Evolutionary conservation across 2,113 vertebrate genomes (phyloP).

Genomic region (Acinonyx jubatus): DNA sequence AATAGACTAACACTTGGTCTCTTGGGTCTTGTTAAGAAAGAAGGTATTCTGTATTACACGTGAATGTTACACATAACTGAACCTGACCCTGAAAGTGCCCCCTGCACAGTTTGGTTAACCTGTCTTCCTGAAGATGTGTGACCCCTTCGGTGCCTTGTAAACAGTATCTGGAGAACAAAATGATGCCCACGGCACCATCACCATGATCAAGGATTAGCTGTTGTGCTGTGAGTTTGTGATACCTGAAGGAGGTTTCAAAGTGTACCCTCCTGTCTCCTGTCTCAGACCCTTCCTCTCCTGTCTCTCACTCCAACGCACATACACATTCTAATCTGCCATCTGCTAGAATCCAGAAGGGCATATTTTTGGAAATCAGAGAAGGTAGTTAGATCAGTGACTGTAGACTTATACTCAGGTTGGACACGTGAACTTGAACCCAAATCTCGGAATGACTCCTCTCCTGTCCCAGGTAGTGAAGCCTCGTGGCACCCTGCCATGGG

Average conservation of each 20-base stretch:
- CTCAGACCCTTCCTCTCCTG: neutral
- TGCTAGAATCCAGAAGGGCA: neutral
- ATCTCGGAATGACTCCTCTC: neutral
- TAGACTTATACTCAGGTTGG: neutral
- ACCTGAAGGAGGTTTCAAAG: fast-evolving
- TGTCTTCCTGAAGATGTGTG: neutral
- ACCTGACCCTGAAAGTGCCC: neutral
- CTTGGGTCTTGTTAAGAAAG: neutral
- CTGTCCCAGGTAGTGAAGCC: neutral
- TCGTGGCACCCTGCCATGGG: neutral
- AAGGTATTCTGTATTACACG: neutral
- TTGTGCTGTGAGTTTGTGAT: too few relatives aligned
- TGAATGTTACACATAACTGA: neutral
- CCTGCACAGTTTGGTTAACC: neutral
- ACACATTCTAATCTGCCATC: neutral
- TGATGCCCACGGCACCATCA: fast-evolving
- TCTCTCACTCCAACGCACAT: neutral
- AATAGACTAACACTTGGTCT: neutral
- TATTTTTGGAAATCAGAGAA: neutral
- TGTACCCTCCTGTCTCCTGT: neutral
- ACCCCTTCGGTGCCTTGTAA: neutral
- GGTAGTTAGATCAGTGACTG: neutral
- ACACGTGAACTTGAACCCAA: neutral
- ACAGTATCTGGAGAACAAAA: neutral
- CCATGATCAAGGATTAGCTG: fast-evolving